Evolutionary conservation across 2,888 invertebrate genomes (phyloP), one percentile per base, ranked within the genome.

Genomic region (Beris chalybata): DNA sequence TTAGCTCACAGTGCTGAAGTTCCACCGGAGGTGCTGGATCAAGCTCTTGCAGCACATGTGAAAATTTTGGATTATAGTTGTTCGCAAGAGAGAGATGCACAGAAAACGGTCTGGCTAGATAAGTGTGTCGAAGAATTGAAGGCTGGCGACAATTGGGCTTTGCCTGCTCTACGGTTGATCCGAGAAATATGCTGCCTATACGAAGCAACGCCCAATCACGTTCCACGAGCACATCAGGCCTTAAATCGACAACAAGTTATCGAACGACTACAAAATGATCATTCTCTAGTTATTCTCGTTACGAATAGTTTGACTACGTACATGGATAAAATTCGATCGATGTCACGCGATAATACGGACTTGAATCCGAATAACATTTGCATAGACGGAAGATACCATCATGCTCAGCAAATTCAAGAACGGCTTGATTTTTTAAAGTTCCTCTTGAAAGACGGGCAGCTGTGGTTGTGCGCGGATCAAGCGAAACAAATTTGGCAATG

Each of bases 41-140:
- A 97, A 78, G 97, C 97, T 2, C 82, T 98, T 72, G 89, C 90
- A 44, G 95, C 97, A 70, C 95, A 97, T 77, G 93, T 97, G 12
- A 97, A 97, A 85, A 97, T 98, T 77, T 84, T 98, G 71, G 97
- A 97, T 83, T 97, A 96, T 79, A 96, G 95, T 77, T 97, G 97
- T 82, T 95, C 96, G 64, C 96, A 96, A 84, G 95, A 97, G 78
- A 87, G 97, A 73, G 97, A 97, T 81, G 91, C 93, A 11, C 97
- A 97, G 81, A 97, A 97, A 82, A 92, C 94, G 12, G 88, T 92
- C 69, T 97, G 97, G 97, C 83, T 97, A 69, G 93, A 95, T 76
- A 93, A 93, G 82, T 95, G 97, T 78, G 95, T 97, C n/a, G 95
- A 95, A 72, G 97, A 97, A 79, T 80, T 97, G 68, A 92, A 93